These are phyloP conservation scores for Scaptomyza reducta DNA, from an alignment of 2,888 invertebrate species.

Conservation along the genomic window DNA sequence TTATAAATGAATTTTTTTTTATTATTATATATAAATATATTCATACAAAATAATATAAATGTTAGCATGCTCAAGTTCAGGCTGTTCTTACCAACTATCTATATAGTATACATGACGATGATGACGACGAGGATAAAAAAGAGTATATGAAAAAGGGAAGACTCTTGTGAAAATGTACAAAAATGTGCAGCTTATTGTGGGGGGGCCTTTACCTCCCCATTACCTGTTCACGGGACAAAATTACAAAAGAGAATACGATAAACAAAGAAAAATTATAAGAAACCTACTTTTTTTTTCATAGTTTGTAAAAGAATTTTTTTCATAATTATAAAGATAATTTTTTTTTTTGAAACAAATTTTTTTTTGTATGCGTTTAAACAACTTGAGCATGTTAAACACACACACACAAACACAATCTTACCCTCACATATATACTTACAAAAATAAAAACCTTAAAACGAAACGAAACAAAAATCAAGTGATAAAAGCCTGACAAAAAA, in stretches of 20 bases:
- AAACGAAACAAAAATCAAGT: conserved; percentile 37
- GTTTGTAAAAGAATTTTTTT: conserved; percentile 56
- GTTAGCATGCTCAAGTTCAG: conserved; percentile 61
- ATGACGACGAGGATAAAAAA: background rate
- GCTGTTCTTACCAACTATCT: conserved; percentile 62
- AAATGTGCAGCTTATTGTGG: conserved; percentile 37
- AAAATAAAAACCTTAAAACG: conserved; percentile 17
- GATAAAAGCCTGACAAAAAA: conserved; percentile 43
- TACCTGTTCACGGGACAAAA: conserved; percentile 47
- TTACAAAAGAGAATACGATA: conserved; percentile 32
- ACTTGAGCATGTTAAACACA: conserved; percentile 71
- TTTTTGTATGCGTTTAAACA: conserved; percentile 47
- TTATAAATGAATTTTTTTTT: conserved; percentile 70
- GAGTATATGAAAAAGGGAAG: background rate
- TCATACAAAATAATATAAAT: conserved; percentile 26
- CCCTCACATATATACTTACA: conserved; percentile 20
- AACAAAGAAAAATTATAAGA: conserved; percentile 13
- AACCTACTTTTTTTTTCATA: conserved; percentile 48
- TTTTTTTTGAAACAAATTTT: conserved; percentile 58
- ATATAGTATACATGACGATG: conserved; percentile 24
- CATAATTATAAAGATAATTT: conserved; percentile 56
- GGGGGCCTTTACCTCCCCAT: conserved; percentile 23
- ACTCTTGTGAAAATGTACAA: conserved; percentile 8
- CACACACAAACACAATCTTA: conserved; percentile 28
- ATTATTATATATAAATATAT: conserved; percentile 33